Percentiles rank a stretch among this genome's conserved stretches.
Conservation (phyloP, 1,140 invertebrate genomes). For the Dendroctonus valens region DNA sequence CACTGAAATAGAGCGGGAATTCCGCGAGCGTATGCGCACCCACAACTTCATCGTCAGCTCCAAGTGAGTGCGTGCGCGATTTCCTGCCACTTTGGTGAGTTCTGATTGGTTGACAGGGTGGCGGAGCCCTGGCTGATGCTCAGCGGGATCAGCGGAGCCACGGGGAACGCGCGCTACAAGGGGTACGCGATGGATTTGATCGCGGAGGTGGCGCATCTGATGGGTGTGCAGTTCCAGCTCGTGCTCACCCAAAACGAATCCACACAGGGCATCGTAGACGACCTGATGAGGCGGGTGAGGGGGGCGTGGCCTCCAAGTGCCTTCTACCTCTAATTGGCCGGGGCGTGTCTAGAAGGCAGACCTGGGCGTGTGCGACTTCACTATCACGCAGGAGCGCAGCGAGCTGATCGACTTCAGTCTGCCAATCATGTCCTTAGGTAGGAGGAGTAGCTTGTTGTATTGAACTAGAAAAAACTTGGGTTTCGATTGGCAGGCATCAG, state of each 20-base stretch:
- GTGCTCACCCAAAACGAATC: conserved; percentile 63
- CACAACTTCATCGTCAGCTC: conserved; percentile 48
- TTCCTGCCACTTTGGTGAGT: background rate
- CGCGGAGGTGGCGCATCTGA: conserved; percentile 65
- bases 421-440: conserved; percentile 85
- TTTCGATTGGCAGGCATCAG: conserved; percentile 61
- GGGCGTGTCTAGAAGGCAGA: conserved; percentile 72
- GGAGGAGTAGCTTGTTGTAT: too few relatives aligned
- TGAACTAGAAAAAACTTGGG: background rate
- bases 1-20: conserved; percentile 32
- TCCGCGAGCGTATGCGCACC: conserved; percentile 34
- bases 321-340: too few relatives aligned
- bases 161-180: conserved; percentile 65
- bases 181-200: conserved; percentile 83
- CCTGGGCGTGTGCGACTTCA: conserved; percentile 87
- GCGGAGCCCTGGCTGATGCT: conserved; percentile 75
- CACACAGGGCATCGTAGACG: conserved; percentile 79
- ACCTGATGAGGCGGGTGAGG: conserved; percentile 75
- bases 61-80: conserved; percentile 26
- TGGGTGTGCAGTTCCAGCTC: conserved; percentile 78
- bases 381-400: conserved; percentile 83
- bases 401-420: conserved; percentile 85
- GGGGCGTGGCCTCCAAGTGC: background rate
- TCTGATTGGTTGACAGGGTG: conserved; percentile 49
- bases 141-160: conserved; percentile 52